Conservation (phyloP, 1,140 invertebrate species). For the Drosophila tristis region DNA sequence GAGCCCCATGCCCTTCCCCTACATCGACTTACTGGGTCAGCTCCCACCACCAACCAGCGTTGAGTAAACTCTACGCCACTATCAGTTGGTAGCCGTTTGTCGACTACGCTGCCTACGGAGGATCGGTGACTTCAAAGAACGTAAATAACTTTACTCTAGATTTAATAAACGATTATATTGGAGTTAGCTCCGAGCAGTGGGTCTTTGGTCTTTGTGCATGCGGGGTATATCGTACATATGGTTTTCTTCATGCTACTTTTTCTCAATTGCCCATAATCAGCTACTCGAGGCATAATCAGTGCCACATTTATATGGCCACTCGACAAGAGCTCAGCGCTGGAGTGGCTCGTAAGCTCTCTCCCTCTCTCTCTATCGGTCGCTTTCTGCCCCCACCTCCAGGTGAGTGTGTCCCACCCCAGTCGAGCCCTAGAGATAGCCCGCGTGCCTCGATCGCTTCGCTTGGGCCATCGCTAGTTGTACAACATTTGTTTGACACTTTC, state of each 20-base stretch:
- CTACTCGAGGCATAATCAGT: slow-evolving; percentile 69
- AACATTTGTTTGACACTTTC: slow-evolving; percentile 71
- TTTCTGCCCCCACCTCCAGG: neutral
- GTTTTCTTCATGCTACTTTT: slow-evolving; percentile 11
- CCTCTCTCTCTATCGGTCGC: slow-evolving; percentile 1
- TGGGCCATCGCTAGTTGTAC: slow-evolving; percentile 54
- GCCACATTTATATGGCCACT: slow-evolving; percentile 69
- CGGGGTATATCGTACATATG: neutral
- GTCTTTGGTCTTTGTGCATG: slow-evolving; percentile 29
- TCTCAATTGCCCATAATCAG: slow-evolving; percentile 58
- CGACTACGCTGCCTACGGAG: neutral
- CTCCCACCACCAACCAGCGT: slow-evolving; percentile 27
- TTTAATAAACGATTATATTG: slow-evolving; percentile 80
- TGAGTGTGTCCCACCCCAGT: slow-evolving; percentile 2
- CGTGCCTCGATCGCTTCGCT: slow-evolving; percentile 34
- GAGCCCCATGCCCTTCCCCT: slow-evolving; percentile 33
- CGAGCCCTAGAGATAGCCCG: slow-evolving; percentile 24
- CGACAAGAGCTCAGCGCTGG: slow-evolving; percentile 48
- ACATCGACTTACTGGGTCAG: slow-evolving; percentile 62
- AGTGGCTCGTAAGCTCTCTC: slow-evolving; percentile 43
- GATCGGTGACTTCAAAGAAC: slow-evolving; percentile 60
- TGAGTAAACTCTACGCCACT: slow-evolving; percentile 8
- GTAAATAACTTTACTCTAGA: slow-evolving; percentile 79
- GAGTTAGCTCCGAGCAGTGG: slow-evolving; percentile 72
- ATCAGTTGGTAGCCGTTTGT: slow-evolving; percentile 18